Percentiles rank a stretch among this genome's conserved stretches.
Evolutionary conservation across 2,113 vertebrate species (phyloP).

Genomic region (Megaceryle torquata): DNA sequence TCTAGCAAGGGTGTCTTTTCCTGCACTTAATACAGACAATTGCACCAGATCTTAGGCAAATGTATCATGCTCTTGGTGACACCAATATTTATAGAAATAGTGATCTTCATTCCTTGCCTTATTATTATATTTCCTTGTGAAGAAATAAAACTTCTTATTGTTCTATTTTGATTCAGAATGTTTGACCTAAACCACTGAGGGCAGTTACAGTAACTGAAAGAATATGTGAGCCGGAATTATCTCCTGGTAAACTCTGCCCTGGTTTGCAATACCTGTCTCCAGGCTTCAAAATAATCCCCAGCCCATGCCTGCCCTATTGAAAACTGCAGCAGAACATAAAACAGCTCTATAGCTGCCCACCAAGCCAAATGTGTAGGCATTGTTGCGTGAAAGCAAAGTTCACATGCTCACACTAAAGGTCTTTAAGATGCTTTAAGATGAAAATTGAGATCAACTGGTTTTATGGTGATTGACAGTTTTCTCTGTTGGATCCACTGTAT

Average conservation of each 20-base stretch:
- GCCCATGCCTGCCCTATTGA: rapidly evolving
- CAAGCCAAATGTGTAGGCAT: not conserved
- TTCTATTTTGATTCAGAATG: not conserved
- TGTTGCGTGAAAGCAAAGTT: not conserved
- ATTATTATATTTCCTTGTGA: not conserved
- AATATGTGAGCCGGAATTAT: rapidly evolving
- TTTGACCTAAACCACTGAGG: not conserved
- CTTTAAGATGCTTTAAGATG: not conserved
- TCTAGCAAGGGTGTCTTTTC: not conserved
- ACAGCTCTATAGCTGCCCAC: not conserved
- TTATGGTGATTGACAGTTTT: not conserved
- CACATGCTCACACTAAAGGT: not conserved
- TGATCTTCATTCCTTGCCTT: not conserved
- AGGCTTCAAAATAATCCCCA: not conserved
- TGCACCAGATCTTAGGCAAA: not conserved
- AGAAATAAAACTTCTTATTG: not conserved
- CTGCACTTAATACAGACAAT: not conserved
- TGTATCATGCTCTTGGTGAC: not conserved
- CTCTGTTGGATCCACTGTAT: not conserved
- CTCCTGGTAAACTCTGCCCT: not conserved
- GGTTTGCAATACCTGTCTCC: not conserved
- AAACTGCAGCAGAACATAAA: not conserved
- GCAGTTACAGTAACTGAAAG: not conserved
- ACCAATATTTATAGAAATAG: not conserved
- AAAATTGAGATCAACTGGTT: not conserved